Evolutionary conservation across 2,113 vertebrate species (phyloP).

Genomic region (Phaethornis superciliosus): DNA sequence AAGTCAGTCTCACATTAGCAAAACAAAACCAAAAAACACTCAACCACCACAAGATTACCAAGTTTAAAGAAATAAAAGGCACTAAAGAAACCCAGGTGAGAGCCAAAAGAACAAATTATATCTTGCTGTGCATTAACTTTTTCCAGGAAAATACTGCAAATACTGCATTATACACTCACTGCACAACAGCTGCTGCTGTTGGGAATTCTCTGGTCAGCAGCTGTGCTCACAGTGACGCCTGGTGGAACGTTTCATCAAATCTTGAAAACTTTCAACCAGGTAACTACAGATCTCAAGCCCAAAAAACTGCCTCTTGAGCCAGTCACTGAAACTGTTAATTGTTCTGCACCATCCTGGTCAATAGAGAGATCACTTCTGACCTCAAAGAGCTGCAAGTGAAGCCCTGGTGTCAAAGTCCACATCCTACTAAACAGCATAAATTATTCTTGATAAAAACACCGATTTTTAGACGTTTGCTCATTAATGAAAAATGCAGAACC

Average conservation of each 20-base stretch:
- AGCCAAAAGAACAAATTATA: neutral
- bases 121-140: neutral
- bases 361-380: neutral
- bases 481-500: neutral
- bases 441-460: neutral
- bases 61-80: neutral
- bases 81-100: neutral
- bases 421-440: neutral
- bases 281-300: neutral
- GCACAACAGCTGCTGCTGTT: neutral
- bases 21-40: neutral
- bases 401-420: neutral
- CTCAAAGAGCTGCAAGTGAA: neutral
- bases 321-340: neutral
- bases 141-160: too few relatives aligned
- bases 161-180: neutral
- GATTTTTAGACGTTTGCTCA: neutral
- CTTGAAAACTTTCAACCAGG: neutral
- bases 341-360: neutral
- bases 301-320: neutral
- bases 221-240: neutral
- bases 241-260: accelerated
- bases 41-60: neutral
- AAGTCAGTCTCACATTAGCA: neutral
- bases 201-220: accelerated